A percentile compares a stretch with the other conserved stretches of the same genome.
Conservation (phyloP, 2,797 vertebrate species). For the Carapus acus region DNA sequence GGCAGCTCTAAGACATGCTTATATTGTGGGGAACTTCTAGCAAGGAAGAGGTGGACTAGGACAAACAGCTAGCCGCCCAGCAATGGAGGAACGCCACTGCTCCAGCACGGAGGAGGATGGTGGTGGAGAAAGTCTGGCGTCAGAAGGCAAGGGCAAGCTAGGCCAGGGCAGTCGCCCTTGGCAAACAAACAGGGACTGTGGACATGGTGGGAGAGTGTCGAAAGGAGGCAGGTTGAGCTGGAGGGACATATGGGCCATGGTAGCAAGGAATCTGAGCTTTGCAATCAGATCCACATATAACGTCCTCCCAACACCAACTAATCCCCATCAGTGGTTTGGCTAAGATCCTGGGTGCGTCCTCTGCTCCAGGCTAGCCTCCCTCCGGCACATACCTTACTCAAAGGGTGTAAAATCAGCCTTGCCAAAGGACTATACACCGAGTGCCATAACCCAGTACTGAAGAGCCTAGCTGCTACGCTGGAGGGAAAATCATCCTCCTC, state of each 20-base stretch:
- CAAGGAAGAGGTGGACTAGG: slow-evolving; percentile 1
- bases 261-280: background rate
- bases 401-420: no score
- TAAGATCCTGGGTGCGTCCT: background rate
- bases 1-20: background rate
- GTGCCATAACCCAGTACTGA: no score
- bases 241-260: slow-evolving; percentile 1
- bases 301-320: background rate
- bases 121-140: slow-evolving; percentile 1
- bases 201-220: background rate
- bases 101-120: background rate
- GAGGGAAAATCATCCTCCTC: no score
- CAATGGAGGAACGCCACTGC: background rate
- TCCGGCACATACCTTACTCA: no score
- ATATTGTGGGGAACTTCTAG: slow-evolving; percentile 4
- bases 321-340: background rate
- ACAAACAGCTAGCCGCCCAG: background rate
- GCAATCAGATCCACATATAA: background rate
- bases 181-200: slow-evolving; percentile 1
- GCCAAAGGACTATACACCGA: no score
- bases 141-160: background rate
- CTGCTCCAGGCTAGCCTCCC: no score
- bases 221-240: background rate
- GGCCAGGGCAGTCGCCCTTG: background rate
- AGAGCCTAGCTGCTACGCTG: no score